These are phyloP conservation scores for Pteromalus puparum DNA, from an alignment of 1,140 invertebrate species.

Conservation along the genomic window DNA sequence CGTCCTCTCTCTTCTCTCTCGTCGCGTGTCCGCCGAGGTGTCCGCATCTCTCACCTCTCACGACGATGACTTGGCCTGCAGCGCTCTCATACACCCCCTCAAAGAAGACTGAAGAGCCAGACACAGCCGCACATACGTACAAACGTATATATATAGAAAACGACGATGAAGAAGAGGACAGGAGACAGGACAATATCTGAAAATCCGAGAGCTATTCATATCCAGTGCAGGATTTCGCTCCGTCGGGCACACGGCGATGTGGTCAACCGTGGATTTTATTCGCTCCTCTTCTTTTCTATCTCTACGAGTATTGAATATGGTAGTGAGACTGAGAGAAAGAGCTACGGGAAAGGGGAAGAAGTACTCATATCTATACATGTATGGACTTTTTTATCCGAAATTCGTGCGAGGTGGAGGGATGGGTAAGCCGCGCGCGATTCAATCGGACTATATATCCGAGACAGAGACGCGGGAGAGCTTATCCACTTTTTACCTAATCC, in stretches of 20 bases:
- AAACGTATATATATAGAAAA: background rate
- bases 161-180: constrained; percentile 34
- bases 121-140: background rate
- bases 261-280: constrained; percentile 36
- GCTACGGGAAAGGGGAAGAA: background rate
- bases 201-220: constrained; percentile 62
- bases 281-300: constrained; percentile 10
- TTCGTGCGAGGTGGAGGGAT: background rate
- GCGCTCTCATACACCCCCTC: constrained; percentile 2
- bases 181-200: constrained; percentile 61
- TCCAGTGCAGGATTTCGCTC: constrained; percentile 47
- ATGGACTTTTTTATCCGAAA: background rate
- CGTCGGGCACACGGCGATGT: background rate
- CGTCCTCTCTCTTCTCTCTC: constrained; percentile 45
- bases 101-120: background rate
- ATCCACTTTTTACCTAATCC: constrained; percentile 20
- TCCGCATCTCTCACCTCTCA: background rate
- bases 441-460: background rate
- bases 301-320: constrained; percentile 19
- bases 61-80: background rate
- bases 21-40: constrained; percentile 8
- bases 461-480: background rate
- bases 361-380: background rate
- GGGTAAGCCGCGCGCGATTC: background rate
- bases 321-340: background rate